Evolutionary conservation across 2,888 invertebrate genomes (phyloP), one percentile per base, ranked within the genome.

Genomic region (Caenorhabditis angaria): DNA sequence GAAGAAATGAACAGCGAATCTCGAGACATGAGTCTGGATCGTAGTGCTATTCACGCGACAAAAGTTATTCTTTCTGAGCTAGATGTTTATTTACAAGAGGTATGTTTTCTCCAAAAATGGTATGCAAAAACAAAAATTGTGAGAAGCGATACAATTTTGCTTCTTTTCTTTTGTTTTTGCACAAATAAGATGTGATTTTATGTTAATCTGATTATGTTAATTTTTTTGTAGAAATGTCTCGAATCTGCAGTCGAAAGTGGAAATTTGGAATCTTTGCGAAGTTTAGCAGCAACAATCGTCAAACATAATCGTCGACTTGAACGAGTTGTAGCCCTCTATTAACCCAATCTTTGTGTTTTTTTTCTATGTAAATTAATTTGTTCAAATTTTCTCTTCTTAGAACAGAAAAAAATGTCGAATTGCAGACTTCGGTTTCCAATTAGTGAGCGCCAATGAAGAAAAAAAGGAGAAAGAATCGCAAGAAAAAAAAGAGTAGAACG

Each of bases 231-330:
- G 74, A 77, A 75, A 59, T 78, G 78, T 47, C 61, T 78, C 6
- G 73, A 78, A 61, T 69, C 72, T n/a, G 76, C 78, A 0, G 72
- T 78, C 1, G 78, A 78, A 32, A 78, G 78, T 61, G 73, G 75
- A 8, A 78, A 78, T 29, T 28, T 78, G 47, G 78, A 78, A 20
- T 77, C 77, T 12, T 57, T 77, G 41, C 58, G 71, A 55, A 74
- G 53, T 60, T 32, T 77, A 3, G 74, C 77, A 3, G 65, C 63
- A 32, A 69, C 71, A 8, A 65, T 77, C 22, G 69, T 70, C 2
- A 65, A 64, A 24, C 69, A 71, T 48, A 68, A 74, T 20, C 68
- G 70, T 18, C 58, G 66, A 48, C 29, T 77, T 4, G 74, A 77
- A 57, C 32, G 74, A 32, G 65, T 74, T 6, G 70, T 77, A 1